Evolutionary conservation across 2,888 invertebrate genomes (phyloP), one percentile per base, ranked within the genome.

Genomic region (Helobdella robusta): DNA sequence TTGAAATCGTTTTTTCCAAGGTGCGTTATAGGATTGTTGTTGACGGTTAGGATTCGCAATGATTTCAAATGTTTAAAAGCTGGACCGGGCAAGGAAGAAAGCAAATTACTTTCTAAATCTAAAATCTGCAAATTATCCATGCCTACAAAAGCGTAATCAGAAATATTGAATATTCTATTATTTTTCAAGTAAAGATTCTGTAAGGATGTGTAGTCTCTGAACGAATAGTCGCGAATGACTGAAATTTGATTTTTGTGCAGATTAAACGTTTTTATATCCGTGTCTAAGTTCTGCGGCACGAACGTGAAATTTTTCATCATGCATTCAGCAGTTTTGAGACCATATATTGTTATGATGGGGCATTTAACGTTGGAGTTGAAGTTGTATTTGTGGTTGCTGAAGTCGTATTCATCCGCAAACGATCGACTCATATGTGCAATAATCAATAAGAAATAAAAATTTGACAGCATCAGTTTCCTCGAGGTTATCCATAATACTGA

Each of bases 41-140:
- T 64, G 15, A 72, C 40, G 40, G 40, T 68, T 36, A 71, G 66
- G 2, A 66, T 65, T 8, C 71, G 54, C 35, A 71, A 52, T 8
- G 68, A 67, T 15, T 44, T 20, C 2, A 71, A 48, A 36, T 65
- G 62, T 34, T 66, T 40, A 65, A 72, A 68, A 15, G 67, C 54
- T 2, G 50, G 35, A 2, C 25, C 35, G 11, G 70, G 70, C 18
- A 72, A 58, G 0, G 32, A 46, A 0, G 25, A 59, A 35, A 72
- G 46, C 35, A 65, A 56, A 52, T 72, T 72, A 30, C 70, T 67
- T 25, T 66, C 68, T 32, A 72, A 59, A 36, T 70, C 66, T 6
- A 72, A 52, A 3, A 59, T 66, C 66, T 71, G 71, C 35, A 72
- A 65, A 50, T 69, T 71, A 4, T 59, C 46, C 4, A 72, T 65